Percentiles rank a stretch among this genome's conserved stretches.
Conservation (phyloP, 2,888 invertebrate species). For the Graphium colonna region DNA sequence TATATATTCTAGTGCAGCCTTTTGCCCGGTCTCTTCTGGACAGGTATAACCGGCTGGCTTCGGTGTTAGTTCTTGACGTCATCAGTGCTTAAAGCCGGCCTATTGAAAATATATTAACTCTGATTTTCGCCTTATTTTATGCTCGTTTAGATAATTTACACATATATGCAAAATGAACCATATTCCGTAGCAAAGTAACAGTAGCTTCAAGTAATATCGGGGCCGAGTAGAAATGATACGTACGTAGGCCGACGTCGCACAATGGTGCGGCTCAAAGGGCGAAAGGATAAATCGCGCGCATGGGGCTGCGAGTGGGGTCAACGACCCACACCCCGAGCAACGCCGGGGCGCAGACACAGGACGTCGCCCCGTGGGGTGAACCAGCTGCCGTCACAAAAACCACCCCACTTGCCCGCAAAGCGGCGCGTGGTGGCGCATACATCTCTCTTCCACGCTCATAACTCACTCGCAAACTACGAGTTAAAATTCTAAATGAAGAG, state of each 20-base stretch:
- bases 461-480: too few species aligned
- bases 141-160: too few species aligned
- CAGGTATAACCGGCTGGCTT: too few species aligned
- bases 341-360: conserved; percentile 69
- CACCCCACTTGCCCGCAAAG: conserved; percentile 56
- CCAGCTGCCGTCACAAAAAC: conserved; percentile 77
- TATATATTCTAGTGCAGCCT: too few species aligned
- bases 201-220: conserved; percentile 44
- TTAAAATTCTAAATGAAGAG: too few species aligned
- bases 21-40: too few species aligned
- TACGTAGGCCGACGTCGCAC: conserved; percentile 63
- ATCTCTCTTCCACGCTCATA: conserved; percentile 28
- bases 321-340: conserved; percentile 74
- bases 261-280: conserved; percentile 68
- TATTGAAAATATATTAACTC: too few species aligned
- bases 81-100: too few species aligned
- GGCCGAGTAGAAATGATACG: conserved; percentile 47
- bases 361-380: conserved; percentile 72
- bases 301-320: conserved; percentile 75
- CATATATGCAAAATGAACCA: too few species aligned
- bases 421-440: conserved; percentile 44
- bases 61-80: too few species aligned
- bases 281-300: conserved; percentile 66
- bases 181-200: too few species aligned
- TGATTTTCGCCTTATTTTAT: too few species aligned